Evolutionary conservation across 2,797 vertebrate genomes (phyloP).

Genomic region (Urocyon cinereoargenteus): DNA sequence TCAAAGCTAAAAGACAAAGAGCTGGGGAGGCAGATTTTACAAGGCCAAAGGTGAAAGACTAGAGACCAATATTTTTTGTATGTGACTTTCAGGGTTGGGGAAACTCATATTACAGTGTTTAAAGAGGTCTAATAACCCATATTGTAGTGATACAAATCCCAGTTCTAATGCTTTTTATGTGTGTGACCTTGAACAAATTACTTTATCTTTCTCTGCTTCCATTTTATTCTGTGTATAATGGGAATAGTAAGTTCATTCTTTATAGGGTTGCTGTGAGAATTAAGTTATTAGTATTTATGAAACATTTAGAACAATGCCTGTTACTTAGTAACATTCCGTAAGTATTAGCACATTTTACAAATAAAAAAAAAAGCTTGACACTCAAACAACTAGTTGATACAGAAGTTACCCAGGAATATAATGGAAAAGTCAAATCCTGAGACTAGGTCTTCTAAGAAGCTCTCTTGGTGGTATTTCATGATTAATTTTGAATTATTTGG

Average conservation of each 20-base stretch:
- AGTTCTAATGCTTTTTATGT: neutral
- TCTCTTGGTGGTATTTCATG: neutral
- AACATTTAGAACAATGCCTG: neutral
- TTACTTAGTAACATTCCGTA: neutral
- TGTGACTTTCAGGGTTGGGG: neutral
- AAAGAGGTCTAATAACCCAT: neutral
- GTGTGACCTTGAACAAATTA: neutral
- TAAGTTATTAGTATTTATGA: neutral
- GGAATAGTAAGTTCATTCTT: neutral
- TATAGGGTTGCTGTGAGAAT: neutral
- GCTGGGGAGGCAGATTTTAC: neutral
- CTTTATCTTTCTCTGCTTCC: neutral
- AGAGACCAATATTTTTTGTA: neutral
- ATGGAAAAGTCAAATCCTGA: neutral
- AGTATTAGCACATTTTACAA: neutral
- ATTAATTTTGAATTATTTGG: conserved; percentile 31
- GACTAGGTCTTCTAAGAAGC: neutral
- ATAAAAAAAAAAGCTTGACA: neutral
- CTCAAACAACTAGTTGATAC: neutral
- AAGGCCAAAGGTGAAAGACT: neutral
- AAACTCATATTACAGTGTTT: neutral
- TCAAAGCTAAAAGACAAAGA: conserved; percentile 10
- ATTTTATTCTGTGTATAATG: conserved; percentile 37
- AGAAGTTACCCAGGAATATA: neutral
- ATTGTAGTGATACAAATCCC: neutral